Percentiles rank a stretch among this genome's conserved stretches.
Evolutionary conservation across 2,888 invertebrate species (phyloP).

Genomic region (Hypercompe scribonia): DNA sequence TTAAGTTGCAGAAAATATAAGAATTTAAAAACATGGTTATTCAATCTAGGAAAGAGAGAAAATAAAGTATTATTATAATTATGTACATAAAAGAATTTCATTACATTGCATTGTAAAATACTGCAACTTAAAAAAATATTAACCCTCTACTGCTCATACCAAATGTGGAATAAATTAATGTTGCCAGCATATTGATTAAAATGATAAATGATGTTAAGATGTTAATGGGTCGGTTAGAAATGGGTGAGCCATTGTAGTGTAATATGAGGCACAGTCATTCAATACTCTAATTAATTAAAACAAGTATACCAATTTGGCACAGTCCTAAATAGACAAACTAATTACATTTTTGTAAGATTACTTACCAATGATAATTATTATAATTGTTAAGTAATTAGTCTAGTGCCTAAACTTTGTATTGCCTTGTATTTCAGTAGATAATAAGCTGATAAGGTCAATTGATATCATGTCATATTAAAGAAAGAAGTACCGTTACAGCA

Average conservation of each 20-base stretch:
- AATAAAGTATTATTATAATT: too few species aligned
- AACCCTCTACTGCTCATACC: too few species aligned
- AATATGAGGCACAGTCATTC: neutral
- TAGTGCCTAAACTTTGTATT: neutral
- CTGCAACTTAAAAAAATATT: too few species aligned
- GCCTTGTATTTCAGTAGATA: neutral
- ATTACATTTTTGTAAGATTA: too few species aligned
- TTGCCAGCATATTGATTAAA: slow-evolving; percentile 6
- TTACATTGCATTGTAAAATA: too few species aligned
- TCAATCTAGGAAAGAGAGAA: too few species aligned
- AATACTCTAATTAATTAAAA: slow-evolving; percentile 8
- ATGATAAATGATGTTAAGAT: slow-evolving; percentile 24
- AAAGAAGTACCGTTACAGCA: neutral
- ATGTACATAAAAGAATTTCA: too few species aligned
- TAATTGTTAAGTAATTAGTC: neutral
- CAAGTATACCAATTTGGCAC: neutral
- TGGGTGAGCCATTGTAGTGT: slow-evolving; percentile 18
- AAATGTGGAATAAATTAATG: too few species aligned
- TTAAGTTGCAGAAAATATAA: too few species aligned
- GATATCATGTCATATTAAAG: neutral
- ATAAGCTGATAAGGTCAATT: neutral
- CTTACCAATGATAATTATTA: neutral
- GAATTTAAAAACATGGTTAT: too few species aligned
- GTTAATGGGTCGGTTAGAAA: slow-evolving; percentile 18
- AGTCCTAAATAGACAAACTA: neutral